Evolutionary conservation across 23 tunicate species (phyloP).

Genomic region (Clavelina lepadiformis): DNA sequence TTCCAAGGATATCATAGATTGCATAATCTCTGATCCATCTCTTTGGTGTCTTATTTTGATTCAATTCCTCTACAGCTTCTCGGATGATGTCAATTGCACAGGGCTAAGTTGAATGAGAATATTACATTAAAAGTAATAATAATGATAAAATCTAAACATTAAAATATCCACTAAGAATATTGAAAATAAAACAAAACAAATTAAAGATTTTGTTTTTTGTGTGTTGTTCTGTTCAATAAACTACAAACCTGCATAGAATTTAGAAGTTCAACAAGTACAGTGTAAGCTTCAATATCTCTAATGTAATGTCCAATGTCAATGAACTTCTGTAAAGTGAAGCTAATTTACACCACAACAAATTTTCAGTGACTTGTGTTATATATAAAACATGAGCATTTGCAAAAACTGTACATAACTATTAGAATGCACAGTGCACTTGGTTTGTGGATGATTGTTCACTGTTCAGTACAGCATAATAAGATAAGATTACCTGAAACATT

Average conservation of each 20-base stretch:
- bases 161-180: background rate
- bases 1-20: constrained; percentile 63
- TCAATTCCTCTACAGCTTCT: constrained; percentile 65
- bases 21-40: constrained; percentile 63
- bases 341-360: too few species aligned
- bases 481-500: constrained; percentile 56
- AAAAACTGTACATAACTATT: background rate
- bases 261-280: constrained; percentile 52
- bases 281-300: constrained; percentile 38
- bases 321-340: constrained; percentile 49
- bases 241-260: constrained; percentile 41
- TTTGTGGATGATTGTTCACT: background rate
- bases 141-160: background rate
- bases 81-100: constrained; percentile 27
- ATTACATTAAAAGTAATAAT: background rate
- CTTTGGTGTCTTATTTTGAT: constrained; percentile 70
- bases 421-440: background rate
- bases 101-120: background rate
- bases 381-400: too few species aligned
- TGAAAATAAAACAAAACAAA: background rate
- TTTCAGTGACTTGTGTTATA: too few species aligned
- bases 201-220: background rate
- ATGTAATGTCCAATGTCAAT: constrained; percentile 93
- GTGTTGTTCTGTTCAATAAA: background rate
- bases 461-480: background rate